Base-by-base conservation (phyloP, 2,888 invertebrate genomes). In the Psylliodes chrysocephalus region DNA sequence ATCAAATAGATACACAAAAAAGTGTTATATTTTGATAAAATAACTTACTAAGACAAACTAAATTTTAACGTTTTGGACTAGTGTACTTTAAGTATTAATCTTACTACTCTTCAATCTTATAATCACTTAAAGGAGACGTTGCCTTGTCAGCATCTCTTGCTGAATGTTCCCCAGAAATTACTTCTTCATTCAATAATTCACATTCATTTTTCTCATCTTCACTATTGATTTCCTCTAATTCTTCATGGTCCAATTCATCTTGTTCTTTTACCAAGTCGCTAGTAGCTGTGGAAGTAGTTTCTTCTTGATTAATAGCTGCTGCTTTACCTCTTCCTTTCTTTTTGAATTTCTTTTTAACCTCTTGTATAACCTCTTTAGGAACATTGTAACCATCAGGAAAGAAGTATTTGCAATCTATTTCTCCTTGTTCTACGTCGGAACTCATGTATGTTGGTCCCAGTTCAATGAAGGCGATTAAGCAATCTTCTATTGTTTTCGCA, bases 391-490 rank as follows among this genome's bases (percentile, higher is more conserved):
- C 89, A 1, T 85, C 84, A 0, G 91, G 91, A 81, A 93, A 93
- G 84, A 91, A 90, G 60, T 85, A 78, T 1, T 83, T 81, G 59
- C 89, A 88, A 73, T 93, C 91, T 49, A 83, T 82, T 22, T 83
- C 84, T 0, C 92, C 92, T 28, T 85, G 82, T 1, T 87, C 88
- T 0, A 87, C 84, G 76, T 91, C 89, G 5, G 85, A 85, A 75
- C 91, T 91, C 18, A 90, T 86, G 77, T 90, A 90, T 15, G 89
- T 84, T 0, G 93, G 91, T 0, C 89, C 88, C 44, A 89, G 84
- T 15, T 86, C 84, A 2, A 87, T 82, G 68, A 93, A 87, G 1
- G 86, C 85, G 0, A 87, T 80, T 30, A 91, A 86, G 25, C 89
- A 87, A 4, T 90, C 88, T 1, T 87, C 87, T 8, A 86, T 87